These are phyloP conservation scores for Melanchra persicariae DNA, from an alignment of 2,888 invertebrate genomes.

Conservation along the genomic window DNA sequence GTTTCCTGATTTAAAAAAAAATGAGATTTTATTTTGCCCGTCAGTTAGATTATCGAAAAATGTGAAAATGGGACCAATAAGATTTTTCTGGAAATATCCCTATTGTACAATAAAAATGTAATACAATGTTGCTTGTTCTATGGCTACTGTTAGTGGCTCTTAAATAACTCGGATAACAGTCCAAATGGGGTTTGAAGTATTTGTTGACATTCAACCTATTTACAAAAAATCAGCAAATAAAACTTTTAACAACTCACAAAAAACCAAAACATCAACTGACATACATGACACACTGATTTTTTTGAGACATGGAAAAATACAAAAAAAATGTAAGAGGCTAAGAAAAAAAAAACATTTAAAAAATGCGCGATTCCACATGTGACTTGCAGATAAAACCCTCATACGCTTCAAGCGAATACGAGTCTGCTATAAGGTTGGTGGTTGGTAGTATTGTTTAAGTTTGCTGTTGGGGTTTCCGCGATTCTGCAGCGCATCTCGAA, in stretches of 20 bases:
- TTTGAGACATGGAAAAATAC: constrained; percentile 26
- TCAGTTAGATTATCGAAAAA: too few relatives aligned
- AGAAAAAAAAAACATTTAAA: constrained; percentile 4
- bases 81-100: too few relatives aligned
- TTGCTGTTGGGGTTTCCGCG: background rate
- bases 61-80: too few relatives aligned
- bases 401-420: constrained; percentile 35
- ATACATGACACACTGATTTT: background rate
- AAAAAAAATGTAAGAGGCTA: constrained; percentile 28
- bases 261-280: constrained; percentile 29
- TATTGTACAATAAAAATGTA: background rate
- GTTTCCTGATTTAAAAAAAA: too few relatives aligned
- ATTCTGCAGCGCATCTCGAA: background rate
- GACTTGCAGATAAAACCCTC: constrained; percentile 35
- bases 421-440: constrained; percentile 62
- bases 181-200: too few relatives aligned
- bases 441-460: background rate
- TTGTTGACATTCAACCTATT: constrained; percentile 8
- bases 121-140: background rate
- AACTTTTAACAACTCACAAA: constrained; percentile 9
- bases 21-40: too few relatives aligned
- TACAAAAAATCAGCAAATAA: constrained; percentile 6
- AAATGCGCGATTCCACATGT: constrained; percentile 47
- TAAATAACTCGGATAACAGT: too few relatives aligned
- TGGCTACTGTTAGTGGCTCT: too few relatives aligned